Evolutionary conservation across 1,140 invertebrate genomes (phyloP), one percentile per base, ranked within the genome.

Genomic region (Anastrepha obliqua): DNA sequence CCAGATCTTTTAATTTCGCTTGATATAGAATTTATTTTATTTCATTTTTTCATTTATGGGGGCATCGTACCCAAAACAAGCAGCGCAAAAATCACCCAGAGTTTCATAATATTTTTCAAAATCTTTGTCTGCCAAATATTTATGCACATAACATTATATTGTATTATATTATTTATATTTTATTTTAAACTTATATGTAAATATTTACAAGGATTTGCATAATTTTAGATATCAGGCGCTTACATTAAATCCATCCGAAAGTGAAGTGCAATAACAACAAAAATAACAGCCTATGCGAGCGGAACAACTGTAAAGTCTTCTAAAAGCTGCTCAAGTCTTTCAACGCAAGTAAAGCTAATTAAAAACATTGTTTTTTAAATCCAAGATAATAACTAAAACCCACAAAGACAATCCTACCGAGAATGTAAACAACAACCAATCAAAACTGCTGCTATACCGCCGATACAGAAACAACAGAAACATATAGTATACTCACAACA

Each of bases 341-440:
- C 13, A 74, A 15, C 4, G 6, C 11, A n/a, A 74, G 11, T 44
- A 47, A 17, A 62, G 15, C 17, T 11, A 62, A 17, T 17, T 62
- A 62, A 29, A 1, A 29, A 29, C 29, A 29, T 29, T 29, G n/a
- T 29, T 29, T 29, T 29, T 39, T 42, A 47, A 70, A 70, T 55
- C 11, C 6, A 55, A 55, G 2, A 55, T 6, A 55, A 55, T 55
- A 55, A 6, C 51, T 6, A 55, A 55, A 8, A 2, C 47, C 44
- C 44, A 81, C 8, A 20, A 6, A 55, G 8, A 58, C 74, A 29
- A 55, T 47, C 74, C 74, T 81, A 81, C 47, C 74, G 74, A 81
- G 47, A 81, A 55, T 81, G 74, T n/a, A 55, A 81, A 55, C 51
- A 81, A 55, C 51, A 58, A 47, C 74, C 42, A 81, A 81, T 81